These are phyloP conservation scores for Epinotia bilunana DNA, from an alignment of 2,888 invertebrate genomes.

Conservation along the genomic window DNA sequence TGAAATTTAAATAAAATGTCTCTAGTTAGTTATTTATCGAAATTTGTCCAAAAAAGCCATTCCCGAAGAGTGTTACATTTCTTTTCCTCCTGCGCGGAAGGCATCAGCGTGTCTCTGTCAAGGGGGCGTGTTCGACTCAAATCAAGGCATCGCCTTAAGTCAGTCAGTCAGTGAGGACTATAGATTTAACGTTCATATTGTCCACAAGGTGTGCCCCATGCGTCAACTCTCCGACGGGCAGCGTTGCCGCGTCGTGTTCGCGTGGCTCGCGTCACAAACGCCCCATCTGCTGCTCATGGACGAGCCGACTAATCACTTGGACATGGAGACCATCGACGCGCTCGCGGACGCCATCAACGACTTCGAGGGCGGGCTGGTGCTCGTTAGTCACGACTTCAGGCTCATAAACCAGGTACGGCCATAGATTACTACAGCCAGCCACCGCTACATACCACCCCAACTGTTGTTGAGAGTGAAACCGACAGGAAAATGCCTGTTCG, in stretches of 20 bases:
- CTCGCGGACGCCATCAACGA: conserved; percentile 98
- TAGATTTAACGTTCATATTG: background rate
- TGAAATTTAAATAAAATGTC: too few relatives aligned
- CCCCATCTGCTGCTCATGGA: conserved; percentile 95
- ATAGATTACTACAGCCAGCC: background rate
- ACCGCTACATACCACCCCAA: too few relatives aligned
- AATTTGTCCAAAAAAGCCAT: too few relatives aligned
- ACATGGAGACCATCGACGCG: conserved; percentile 99
- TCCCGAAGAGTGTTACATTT: too few relatives aligned
- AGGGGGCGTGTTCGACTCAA: too few relatives aligned
- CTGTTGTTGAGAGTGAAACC: too few relatives aligned
- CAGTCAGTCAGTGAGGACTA: too few relatives aligned
- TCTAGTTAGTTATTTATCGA: too few relatives aligned
- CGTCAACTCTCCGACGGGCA: conserved; percentile 98
- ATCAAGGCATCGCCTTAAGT: too few relatives aligned
- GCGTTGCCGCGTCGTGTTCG: conserved; percentile 98
- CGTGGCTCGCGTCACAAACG: conserved; percentile 98
- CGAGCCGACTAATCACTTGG: conserved; percentile 97
- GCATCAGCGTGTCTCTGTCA: too few relatives aligned
- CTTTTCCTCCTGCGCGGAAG: too few relatives aligned
- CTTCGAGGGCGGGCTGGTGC: conserved; percentile 99
- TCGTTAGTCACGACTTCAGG: conserved; percentile 99
- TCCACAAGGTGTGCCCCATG: conserved; percentile 93
- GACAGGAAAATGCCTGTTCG: too few relatives aligned
- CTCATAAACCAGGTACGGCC: conserved; percentile 95